Base-by-base conservation (phyloP, 2,888 invertebrate species). In the Mantis religiosa region DNA sequence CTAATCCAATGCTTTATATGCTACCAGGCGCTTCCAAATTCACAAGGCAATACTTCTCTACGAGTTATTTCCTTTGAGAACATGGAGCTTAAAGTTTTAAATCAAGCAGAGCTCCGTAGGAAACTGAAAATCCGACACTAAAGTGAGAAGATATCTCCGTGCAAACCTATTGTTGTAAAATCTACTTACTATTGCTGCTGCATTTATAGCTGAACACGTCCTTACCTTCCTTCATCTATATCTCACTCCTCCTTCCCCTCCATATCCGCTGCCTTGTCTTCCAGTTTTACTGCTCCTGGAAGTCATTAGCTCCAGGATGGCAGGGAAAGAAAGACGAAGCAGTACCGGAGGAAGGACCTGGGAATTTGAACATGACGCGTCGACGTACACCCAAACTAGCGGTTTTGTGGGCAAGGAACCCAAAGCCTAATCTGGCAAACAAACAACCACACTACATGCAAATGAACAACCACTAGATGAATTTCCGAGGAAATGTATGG, bases 281-380 rank as follows among this genome's bases (percentile, higher is more conserved):
- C 71, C 28, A 88, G 87, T 88, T 89, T 89, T 88, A 89, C 83
- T 89, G 89, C 88, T 88, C 88, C 83, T 85, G 89, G 89, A 89
- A 89, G 89, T 89, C 89, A 88, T 89, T 89, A 89, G 84, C 54
- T 81, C 84, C 82, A 84, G 84, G 54, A 88, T 71, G 82, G 54
- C 71, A 41, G 84, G 81, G 88, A 47, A 88, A 88, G 84, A 30
- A 54, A 88, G 82, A 88, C 71, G 88, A 82, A 88, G 71, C 25
- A 86, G 84, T 12, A 85, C 28, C 20, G 85, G 27, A 71, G 30
- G 86, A 86, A 30, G 86, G 81, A 81, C 86, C 86, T 86, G 86
- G 81, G 86, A 86, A 86, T 86, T 81, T 28, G 86, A 86, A 86
- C 81, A 86, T 71, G 54, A 71, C 54, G 54, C 54, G 54, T 20